Base-by-base conservation (phyloP, 2,888 invertebrate species). In the Stratiomys singularior region DNA sequence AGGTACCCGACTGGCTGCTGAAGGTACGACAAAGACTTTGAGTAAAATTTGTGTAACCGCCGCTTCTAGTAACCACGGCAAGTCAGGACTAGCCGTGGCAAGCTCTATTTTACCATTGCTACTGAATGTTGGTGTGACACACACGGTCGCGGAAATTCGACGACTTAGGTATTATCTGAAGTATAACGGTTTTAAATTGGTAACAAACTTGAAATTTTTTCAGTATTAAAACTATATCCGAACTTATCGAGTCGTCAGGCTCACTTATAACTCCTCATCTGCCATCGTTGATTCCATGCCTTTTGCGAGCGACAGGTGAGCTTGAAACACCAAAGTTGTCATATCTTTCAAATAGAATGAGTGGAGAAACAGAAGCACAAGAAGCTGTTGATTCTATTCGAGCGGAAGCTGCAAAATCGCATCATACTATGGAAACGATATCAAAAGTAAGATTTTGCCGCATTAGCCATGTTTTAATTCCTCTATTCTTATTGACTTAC, bases 401-500 rank as follows among this genome's bases (percentile, higher is more conserved):
- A 77, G 94, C 96, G 7, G 93, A 92, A 76, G 93, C 93, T 0
- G 95, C 96, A 0, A 93, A 93, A 83, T 92, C 92, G 0, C 95
- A 97, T 85, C 94, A 96, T 79, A 95, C 96, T 79, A 95, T 95
- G 81, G 96, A 96, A 83, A 95, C 96, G 1, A 92, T 96, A 47
- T 92, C 93, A 60, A 93, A 94, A 88, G 94, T 93, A 67, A 47
- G n/a, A n/a, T 4, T n/a, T n/a, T n/a, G n/a, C n/a, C n/a, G n/a
- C 37, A 9, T 37, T 37, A 37, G 3, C 9, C 3, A 37, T 37
- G 9, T 37, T 3, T 5, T 37, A 37, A 37, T 37, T 37, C n/a
- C 37, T 37, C 37, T 37, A 37, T 37, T 5, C 3, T 37, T 37
- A 37, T 37, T 3, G 3, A 37, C 37, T 5, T 37, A 9, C 37